Evolutionary conservation across 2,888 invertebrate species (phyloP).

Genomic region (Agrochola lychnidis): DNA sequence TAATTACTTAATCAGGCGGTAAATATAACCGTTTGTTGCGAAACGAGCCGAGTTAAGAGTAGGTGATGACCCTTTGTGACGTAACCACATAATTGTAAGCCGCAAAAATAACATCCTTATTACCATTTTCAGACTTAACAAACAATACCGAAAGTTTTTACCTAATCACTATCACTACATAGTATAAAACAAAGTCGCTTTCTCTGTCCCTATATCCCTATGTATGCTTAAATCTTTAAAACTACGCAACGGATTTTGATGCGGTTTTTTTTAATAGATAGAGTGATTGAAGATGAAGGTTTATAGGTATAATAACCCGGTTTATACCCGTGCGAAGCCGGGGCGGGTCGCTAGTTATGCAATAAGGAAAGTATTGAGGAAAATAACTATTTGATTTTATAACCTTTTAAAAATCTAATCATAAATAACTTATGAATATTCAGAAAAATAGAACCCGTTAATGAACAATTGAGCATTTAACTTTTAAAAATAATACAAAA

Average conservation of each 20-base stretch:
- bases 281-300: too few species aligned
- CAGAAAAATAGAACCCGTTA: neutral
- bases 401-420: neutral
- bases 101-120: slow-evolving; percentile 54
- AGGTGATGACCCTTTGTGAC: slow-evolving; percentile 65
- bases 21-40: slow-evolving; percentile 48
- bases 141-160: slow-evolving; percentile 23
- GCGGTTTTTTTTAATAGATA: too few species aligned
- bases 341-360: too few species aligned
- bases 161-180: too few species aligned
- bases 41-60: slow-evolving; percentile 50
- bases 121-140: slow-evolving; percentile 36
- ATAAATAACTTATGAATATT: neutral
- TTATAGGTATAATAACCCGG: too few species aligned
- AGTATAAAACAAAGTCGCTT: too few species aligned
- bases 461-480: too few species aligned
- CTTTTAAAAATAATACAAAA: neutral
- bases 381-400: neutral
- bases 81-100: slow-evolving; percentile 49
- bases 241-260: too few species aligned
- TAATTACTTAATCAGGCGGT: slow-evolving; percentile 57
- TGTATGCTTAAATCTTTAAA: too few species aligned
- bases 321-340: too few species aligned
- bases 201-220: too few species aligned
- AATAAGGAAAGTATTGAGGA: slow-evolving; percentile 25